Conservation (phyloP, 2,797 vertebrate genomes). For the Leptodactylus fallax region DNA sequence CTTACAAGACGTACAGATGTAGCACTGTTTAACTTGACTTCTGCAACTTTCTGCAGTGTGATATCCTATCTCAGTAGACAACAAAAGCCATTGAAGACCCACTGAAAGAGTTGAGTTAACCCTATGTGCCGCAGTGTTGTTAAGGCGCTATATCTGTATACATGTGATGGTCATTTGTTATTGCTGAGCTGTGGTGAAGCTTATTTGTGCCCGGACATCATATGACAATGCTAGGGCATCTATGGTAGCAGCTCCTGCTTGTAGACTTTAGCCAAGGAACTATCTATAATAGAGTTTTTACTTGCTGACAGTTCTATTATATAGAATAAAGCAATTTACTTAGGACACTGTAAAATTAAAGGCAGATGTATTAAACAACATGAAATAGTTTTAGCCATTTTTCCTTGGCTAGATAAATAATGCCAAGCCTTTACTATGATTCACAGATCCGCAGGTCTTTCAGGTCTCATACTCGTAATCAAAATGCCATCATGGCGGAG, state of each 20-base stretch:
- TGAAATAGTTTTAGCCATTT: slow-evolving; percentile 2
- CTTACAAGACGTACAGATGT: no score
- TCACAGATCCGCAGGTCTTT: slow-evolving; percentile 38
- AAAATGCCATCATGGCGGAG: slow-evolving; percentile 15
- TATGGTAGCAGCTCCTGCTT: not conserved
- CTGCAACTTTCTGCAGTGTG: no score
- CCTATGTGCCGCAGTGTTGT: no score
- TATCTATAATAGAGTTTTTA: not conserved
- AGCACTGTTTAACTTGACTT: no score
- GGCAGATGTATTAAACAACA: slow-evolving; percentile 27
- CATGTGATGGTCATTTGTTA: not conserved
- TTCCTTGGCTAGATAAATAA: slow-evolving; percentile 23
- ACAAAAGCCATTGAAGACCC: no score
- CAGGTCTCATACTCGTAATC: slow-evolving; percentile 23
- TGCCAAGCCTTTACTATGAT: slow-evolving; percentile 16
- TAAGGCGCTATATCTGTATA: no score
- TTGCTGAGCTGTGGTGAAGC: not conserved
- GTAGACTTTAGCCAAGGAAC: not conserved
- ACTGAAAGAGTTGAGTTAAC: no score
- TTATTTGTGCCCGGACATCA: not conserved
- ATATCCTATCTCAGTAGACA: no score
- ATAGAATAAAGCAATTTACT: slow-evolving; percentile 7
- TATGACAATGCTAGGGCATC: not conserved
- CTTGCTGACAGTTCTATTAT: slow-evolving; percentile 1
- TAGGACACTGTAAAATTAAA: not conserved